phyloP scores from a whole-genome alignment of 2,797 vertebrate species.

The Austrolebias charrua region DNA sequence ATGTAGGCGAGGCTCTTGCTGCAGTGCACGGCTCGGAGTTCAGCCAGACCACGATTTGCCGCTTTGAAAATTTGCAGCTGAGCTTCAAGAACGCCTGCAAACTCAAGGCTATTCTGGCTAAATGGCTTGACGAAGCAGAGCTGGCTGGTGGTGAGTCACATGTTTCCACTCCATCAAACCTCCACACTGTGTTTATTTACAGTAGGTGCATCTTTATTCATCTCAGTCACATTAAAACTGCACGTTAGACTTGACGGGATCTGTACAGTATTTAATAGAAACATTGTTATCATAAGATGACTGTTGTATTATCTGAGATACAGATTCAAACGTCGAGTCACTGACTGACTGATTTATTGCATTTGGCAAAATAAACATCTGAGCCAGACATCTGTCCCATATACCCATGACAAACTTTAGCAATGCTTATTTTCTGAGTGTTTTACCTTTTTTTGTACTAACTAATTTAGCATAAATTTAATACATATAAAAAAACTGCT shows the following conservation, averaged over 20 bases:
- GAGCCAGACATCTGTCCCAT: too few relatives aligned
- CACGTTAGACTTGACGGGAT: constrained; percentile 8
- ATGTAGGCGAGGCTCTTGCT: constrained; percentile 97
- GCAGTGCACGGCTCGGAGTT: constrained; percentile 98
- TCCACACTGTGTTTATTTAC: constrained; percentile 22
- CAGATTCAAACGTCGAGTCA: neutral
- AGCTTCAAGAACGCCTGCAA: constrained; percentile 99
- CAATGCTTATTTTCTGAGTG: too few relatives aligned
- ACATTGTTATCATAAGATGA: neutral
- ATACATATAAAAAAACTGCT: too few relatives aligned
- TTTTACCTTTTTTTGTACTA: too few relatives aligned
- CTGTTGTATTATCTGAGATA: too few relatives aligned
- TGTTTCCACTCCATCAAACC: constrained; percentile 6
- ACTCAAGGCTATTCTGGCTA: constrained; percentile 94
- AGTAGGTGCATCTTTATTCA: constrained; percentile 12
- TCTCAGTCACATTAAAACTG: neutral
- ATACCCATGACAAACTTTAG: too few relatives aligned
- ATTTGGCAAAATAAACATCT: too few relatives aligned
- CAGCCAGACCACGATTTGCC: constrained; percentile 98
- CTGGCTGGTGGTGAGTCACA: constrained; percentile 91
- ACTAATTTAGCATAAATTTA: too few relatives aligned
- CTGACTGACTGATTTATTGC: too few relatives aligned
- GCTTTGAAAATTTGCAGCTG: constrained; percentile 98
- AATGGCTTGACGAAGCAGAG: constrained; percentile 98
- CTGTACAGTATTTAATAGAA: neutral